Base-by-base conservation (phyloP, 2,888 invertebrate species). In the Agriopis leucophaearia region DNA sequence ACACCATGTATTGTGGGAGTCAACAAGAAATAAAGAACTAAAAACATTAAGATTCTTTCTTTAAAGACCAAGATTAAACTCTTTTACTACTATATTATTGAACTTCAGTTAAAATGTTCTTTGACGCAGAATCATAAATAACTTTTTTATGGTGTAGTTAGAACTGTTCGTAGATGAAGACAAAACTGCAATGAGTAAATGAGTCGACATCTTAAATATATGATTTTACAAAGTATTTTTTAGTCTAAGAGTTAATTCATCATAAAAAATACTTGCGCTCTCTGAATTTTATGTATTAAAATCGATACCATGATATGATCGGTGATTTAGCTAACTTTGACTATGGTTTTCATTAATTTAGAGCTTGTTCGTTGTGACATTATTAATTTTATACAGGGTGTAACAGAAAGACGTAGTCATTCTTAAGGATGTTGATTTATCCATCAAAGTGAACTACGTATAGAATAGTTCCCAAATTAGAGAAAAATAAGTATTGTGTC, bases 1-100 rank as follows among this genome's bases (percentile, higher is more conserved):
- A 56, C 50, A 50, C 42, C 18, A 44, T 56, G 12, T 64, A n/a
- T 45, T 13, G 27, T 51, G 0, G 15, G n/a, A 15, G 15, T 36
- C 38, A 54, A 40, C 36, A 36, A 52, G 13, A 36, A 8, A 0
- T n/a, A 4, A 44, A 44, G n/a, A 35, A 13, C 13, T 1, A 35
- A 13, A 50, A 12, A 6, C 27, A 27, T 27, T 27, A 27, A 27
- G 27, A 1, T 5, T 27, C 5, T 27, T 5, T 27, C 5, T 27
- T 2, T 5, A 27, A 27, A 35, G 35, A 51, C n/a, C 18, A 51
- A 27, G 9, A 15, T 10, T 10, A 15, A 48, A 18, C 12, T n/a
- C 2, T 8, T 52, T 35, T 0, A 27, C 8, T 51, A 13, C 4
- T 5, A 9, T 38, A 9, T 38, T 38, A 8, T 9, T 10, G 9